Evolutionary conservation across 2,113 vertebrate genomes (phyloP), one percentile per base, ranked within the genome.

Genomic region (Engystomops pustulosus): DNA sequence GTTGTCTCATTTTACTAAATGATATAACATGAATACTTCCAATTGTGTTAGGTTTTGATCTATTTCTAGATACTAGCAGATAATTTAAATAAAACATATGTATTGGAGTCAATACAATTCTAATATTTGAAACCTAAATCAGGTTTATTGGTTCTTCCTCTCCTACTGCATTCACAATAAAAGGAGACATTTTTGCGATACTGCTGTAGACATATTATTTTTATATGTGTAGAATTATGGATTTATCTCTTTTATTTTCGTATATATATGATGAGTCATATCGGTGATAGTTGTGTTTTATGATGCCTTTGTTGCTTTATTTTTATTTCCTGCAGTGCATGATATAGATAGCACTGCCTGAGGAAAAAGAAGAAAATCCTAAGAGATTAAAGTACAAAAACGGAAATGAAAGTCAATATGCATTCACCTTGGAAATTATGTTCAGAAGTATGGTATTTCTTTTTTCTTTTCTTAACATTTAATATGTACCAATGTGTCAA

Each of bases 171-270:
- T 79, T 2, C 49, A 20, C 68, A 70, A 79, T 79, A 85, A 70
- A 84, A 78, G 60, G 62, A 38, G n/a, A 47, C 60, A 67, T 77
- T 77, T 70, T 30, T 85, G 74, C 79, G 71, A 44, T 78, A 58
- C 45, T 12, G 6, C 15, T 41, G 36, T 65, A 70, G 36, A 51
- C 53, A 58, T 53, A 55, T 47, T 44, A 70, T 58, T 77, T 70
- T 85, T 85, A 85, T 58, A 55, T 34, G 17, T 70, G 74, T 12
- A 23, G 62, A 85, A 85, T 85, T 85, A 70, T 70, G 62, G 65
- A 85, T 79, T 79, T 85, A 85, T 85, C 47, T 15, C 69, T 65
- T 85, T 79, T 18, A 79, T 85, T 79, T 79, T 69, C 32, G 27
- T 77, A 84, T 77, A 51, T 51, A 55, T 82, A 47, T 12, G 41